Evolutionary conservation across 2,888 invertebrate genomes (phyloP).

Genomic region (Mesorhabditis belari): DNA sequence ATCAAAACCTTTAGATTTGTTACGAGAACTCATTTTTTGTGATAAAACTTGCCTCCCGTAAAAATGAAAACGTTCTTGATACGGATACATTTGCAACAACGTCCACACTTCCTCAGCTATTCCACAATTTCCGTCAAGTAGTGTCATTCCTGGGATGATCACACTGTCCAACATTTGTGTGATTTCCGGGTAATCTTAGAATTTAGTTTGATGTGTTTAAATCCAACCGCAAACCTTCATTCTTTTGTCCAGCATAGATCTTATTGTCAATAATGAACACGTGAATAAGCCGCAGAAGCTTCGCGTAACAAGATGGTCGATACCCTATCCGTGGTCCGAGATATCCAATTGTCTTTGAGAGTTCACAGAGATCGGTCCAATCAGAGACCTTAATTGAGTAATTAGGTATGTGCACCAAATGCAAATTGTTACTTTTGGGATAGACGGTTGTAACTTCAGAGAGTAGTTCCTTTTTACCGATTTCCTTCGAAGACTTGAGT

Average conservation of each 20-base stretch:
- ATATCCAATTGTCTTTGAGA: conserved; percentile 19
- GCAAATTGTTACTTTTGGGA: not conserved
- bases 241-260: conserved; percentile 12
- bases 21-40: not conserved
- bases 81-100: conserved; percentile 60
- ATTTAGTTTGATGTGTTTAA: not conserved
- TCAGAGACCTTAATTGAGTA: conserved; percentile 14
- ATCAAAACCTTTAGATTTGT: too few species aligned
- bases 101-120: conserved; percentile 92
- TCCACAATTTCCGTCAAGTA: conserved; percentile 87
- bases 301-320: conserved; percentile 72
- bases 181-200: not conserved
- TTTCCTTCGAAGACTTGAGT: not conserved
- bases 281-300: conserved; percentile 64
- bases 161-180: conserved; percentile 65
- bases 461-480: not conserved
- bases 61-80: conserved; percentile 53
- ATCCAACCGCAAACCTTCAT: conserved; percentile 12
- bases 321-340: conserved; percentile 32
- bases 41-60: conserved; percentile 15
- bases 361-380: conserved; percentile 32
- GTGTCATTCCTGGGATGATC: conserved; percentile 80
- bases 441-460: not conserved
- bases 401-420: conserved; percentile 8
- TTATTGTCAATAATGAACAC: conserved; percentile 56